These are phyloP conservation scores for Semaprochilodus insignis DNA, from an alignment of 2,797 vertebrate species.

Conservation along the genomic window DNA sequence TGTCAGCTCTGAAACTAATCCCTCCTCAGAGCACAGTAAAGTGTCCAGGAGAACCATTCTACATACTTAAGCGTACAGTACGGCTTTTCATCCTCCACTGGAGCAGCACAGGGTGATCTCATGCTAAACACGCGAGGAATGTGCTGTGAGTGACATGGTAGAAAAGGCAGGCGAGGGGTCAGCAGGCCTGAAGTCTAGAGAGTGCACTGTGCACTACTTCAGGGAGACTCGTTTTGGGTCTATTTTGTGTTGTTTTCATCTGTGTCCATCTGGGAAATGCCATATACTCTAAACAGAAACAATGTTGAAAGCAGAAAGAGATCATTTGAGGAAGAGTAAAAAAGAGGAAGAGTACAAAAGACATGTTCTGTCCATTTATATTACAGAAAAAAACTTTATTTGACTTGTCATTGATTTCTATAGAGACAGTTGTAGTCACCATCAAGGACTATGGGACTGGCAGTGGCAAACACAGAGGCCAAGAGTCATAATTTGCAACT, in stretches of 20 bases:
- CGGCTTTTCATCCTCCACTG: constrained; percentile 42
- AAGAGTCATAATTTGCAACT: too few relatives aligned
- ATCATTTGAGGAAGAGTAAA: too few relatives aligned
- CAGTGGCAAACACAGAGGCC: too few relatives aligned
- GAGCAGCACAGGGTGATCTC: constrained; percentile 31
- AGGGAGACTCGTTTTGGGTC: neutral
- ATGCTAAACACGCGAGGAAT: constrained; percentile 64
- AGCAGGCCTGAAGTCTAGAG: constrained; percentile 35
- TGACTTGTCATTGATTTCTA: too few relatives aligned
- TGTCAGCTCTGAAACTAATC: constrained; percentile 53
- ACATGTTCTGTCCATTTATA: too few relatives aligned
- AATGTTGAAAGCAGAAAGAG: too few relatives aligned
- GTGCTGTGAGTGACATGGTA: constrained; percentile 60
- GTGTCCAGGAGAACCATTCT: constrained; percentile 19
- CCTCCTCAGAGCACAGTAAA: constrained; percentile 9
- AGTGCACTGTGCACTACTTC: constrained; percentile 1
- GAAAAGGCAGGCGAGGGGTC: constrained; percentile 48
- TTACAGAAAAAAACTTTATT: too few relatives aligned
- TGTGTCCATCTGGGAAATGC: too few relatives aligned
- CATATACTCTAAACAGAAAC: too few relatives aligned
- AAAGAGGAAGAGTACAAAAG: too few relatives aligned
- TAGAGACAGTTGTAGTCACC: too few relatives aligned
- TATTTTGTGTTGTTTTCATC: neutral
- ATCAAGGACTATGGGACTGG: too few relatives aligned
- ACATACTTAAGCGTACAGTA: constrained; percentile 64